phyloP scores from a whole-genome alignment of 1,140 invertebrate genomes.

The Drosophila sproati region DNA sequence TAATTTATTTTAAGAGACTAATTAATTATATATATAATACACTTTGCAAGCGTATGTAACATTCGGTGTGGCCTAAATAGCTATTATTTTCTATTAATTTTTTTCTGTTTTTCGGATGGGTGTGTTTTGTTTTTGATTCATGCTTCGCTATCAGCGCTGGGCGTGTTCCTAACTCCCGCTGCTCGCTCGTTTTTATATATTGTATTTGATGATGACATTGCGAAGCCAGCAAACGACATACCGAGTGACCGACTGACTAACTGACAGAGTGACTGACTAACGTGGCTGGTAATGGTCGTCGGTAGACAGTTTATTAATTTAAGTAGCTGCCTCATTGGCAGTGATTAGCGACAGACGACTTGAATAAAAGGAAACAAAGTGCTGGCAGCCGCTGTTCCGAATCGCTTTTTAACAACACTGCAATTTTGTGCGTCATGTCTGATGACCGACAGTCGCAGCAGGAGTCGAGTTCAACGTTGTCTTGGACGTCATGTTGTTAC shows the following conservation, averaged over 20 bases:
- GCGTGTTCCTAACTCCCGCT: constrained; percentile 57
- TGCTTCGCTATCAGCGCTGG: constrained; percentile 71
- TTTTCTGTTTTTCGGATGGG: constrained; percentile 40
- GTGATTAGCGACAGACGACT: constrained; percentile 61
- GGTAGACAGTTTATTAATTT: constrained; percentile 70
- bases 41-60: not conserved
- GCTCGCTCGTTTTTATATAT: constrained; percentile 4
- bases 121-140: constrained; percentile 79
- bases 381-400: constrained; percentile 57
- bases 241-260: not conserved
- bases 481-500: constrained; percentile 77
- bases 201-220: constrained; percentile 76
- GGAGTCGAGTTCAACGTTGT: constrained; percentile 23
- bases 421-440: constrained; percentile 49
- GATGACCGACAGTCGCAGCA: constrained; percentile 17
- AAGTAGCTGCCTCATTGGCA: constrained; percentile 73
- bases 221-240: constrained; percentile 24
- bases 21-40: too few species aligned
- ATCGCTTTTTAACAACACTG: constrained; percentile 78
- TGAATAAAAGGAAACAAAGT: constrained; percentile 21
- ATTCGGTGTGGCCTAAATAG: not conserved
- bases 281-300: not conserved
- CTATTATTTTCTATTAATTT: constrained; percentile 12
- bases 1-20: too few species aligned
- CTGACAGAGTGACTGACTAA: not conserved